Conservation (phyloP, 2,888 invertebrate species). For the Meghimatium bilineatum region DNA sequence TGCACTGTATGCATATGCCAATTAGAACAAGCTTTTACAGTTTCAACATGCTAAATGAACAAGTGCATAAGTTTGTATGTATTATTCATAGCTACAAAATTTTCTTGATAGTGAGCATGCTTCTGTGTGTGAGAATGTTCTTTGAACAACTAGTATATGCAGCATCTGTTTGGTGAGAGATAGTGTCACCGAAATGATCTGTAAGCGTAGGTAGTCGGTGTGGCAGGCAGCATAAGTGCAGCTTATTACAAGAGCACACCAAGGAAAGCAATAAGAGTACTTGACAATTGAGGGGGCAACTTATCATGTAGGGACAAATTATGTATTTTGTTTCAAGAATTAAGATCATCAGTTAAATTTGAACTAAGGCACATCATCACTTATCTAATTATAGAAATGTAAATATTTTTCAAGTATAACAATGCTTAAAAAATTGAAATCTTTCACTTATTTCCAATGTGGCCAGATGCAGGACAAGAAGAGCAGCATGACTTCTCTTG, state of each 20-base stretch:
- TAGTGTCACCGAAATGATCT: not conserved
- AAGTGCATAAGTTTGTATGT: too few relatives aligned
- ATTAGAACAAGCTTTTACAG: too few relatives aligned
- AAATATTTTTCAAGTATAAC: too few relatives aligned
- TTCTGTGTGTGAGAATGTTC: not conserved
- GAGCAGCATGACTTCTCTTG: conserved; percentile 62
- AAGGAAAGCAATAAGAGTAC: not conserved
- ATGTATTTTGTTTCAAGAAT: not conserved
- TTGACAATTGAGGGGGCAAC: not conserved
- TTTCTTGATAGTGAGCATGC: not conserved
- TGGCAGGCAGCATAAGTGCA: not conserved
- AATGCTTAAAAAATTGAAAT: too few relatives aligned
- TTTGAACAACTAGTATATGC: not conserved
- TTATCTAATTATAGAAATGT: too few relatives aligned
- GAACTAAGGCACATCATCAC: too few relatives aligned
- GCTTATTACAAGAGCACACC: not conserved
- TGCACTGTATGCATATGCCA: too few relatives aligned
- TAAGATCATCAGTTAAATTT: not conserved
- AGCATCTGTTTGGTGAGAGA: not conserved
- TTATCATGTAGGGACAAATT: not conserved
- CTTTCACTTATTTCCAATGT: not conserved
- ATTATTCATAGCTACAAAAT: too few relatives aligned
- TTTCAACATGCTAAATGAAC: too few relatives aligned
- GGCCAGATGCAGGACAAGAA: conserved; percentile 67
- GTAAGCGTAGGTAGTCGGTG: not conserved